Evolutionary conservation across 2,113 vertebrate species (phyloP).

Genomic region (Apus apus): DNA sequence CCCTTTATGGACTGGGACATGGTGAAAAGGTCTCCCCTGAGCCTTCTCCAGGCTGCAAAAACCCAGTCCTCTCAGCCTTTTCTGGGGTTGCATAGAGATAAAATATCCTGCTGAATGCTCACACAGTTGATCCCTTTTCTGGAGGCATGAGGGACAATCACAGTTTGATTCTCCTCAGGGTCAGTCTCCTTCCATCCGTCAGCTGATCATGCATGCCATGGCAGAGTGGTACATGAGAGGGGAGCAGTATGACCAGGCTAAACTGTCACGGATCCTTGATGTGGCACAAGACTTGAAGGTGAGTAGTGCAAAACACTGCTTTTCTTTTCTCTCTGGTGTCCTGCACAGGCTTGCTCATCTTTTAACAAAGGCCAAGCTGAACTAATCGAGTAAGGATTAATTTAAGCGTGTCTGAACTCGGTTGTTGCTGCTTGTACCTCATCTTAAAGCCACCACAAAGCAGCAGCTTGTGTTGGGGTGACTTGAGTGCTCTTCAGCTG

Average conservation of each 20-base stretch:
- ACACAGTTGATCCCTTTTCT: neutral
- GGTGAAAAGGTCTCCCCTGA: too few relatives aligned
- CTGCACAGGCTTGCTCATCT: neutral
- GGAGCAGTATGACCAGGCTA: conserved; percentile 98
- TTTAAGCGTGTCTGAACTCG: neutral
- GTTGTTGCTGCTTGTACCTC: neutral
- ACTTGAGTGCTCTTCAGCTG: neutral
- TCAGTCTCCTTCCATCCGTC: conserved; percentile 98
- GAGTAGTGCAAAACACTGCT: neutral
- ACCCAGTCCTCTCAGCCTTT: too few relatives aligned
- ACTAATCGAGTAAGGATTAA: neutral
- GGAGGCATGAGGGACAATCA: neutral
- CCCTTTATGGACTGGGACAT: too few relatives aligned
- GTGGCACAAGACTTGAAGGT: conserved; percentile 99
- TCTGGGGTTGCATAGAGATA: neutral
- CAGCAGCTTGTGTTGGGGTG: fast-evolving
- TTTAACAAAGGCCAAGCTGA: neutral
- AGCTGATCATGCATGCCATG: conserved; percentile 99
- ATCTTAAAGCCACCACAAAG: neutral
- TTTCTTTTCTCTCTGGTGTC: neutral
- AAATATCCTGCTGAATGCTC: neutral
- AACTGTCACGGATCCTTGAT: conserved; percentile 96
- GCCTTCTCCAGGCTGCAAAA: too few relatives aligned
- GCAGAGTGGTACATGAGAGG: conserved; percentile 99
- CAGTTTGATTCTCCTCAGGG: conserved; percentile 78